A percentile compares a stretch with the other conserved stretches of the same genome.
Conservation (phyloP, 1,140 invertebrate genomes). For the Brachionus manjavacas region DNA sequence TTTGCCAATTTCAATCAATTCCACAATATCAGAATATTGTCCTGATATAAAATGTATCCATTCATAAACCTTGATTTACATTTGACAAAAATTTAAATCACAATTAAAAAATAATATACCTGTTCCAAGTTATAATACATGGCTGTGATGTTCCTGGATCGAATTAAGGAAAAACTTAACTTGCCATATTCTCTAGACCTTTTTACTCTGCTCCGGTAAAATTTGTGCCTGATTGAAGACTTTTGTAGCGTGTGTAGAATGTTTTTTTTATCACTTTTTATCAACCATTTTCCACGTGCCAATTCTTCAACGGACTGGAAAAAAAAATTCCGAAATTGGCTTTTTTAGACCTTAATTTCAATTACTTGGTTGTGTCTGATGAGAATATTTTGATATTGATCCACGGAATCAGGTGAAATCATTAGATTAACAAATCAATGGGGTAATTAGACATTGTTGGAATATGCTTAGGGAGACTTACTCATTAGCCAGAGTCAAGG, state of each 20-base stretch:
- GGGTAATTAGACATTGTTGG: not conserved
- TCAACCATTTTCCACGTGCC: not conserved
- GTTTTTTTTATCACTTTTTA: not conserved
- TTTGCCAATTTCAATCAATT: conserved; percentile 17
- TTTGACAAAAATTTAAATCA: not conserved
- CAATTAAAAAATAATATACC: not conserved
- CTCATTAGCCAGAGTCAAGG: not conserved
- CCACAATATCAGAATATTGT: not conserved
- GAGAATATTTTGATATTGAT: not conserved
- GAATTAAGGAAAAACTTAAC: not conserved
- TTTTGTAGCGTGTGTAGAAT: not conserved
- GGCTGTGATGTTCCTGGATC: not conserved
- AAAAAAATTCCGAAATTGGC: not conserved
- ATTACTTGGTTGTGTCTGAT: not conserved
- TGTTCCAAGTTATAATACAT: not conserved
- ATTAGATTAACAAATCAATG: not conserved
- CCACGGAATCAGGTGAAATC: not conserved
- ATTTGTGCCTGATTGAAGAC: not conserved
- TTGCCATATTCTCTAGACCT: not conserved
- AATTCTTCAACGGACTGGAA: not conserved
- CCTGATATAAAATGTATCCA: not conserved
- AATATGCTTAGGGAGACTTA: not conserved
- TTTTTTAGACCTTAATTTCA: not conserved
- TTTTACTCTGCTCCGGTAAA: not conserved
- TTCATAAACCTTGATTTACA: conserved; percentile 8